Evolutionary conservation across 2,888 invertebrate genomes (phyloP).

Genomic region (Cerceris rybyensis): DNA sequence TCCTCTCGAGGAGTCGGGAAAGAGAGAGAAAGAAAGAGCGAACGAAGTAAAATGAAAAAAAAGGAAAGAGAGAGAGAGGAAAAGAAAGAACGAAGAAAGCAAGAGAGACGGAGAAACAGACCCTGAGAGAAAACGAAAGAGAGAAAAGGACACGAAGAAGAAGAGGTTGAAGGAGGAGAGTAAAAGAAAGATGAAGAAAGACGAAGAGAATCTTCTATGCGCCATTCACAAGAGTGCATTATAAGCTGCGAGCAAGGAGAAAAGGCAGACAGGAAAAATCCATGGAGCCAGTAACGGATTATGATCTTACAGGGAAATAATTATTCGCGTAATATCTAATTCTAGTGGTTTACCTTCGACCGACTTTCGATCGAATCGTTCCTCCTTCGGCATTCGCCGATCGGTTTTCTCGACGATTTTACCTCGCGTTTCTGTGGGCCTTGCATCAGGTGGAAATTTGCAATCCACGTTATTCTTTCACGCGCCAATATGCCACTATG

Average conservation of each 20-base stretch:
- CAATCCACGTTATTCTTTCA: too few relatives aligned
- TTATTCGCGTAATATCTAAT: slow-evolving; percentile 41
- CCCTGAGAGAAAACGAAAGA: background rate
- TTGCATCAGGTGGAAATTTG: too few relatives aligned
- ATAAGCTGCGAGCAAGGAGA: slow-evolving; percentile 26
- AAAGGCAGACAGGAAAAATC: slow-evolving; percentile 27
- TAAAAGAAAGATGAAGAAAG: slow-evolving; percentile 13
- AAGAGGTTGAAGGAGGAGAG: slow-evolving; percentile 4
- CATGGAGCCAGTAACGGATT: slow-evolving; percentile 21
- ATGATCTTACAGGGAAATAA: slow-evolving; percentile 40
- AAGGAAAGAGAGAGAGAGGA: slow-evolving; percentile 12
- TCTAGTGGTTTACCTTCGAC: slow-evolving; percentile 27
- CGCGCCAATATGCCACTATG: too few relatives aligned
- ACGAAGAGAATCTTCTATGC: slow-evolving; percentile 25
- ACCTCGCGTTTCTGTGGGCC: background rate
- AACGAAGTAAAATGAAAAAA: background rate
- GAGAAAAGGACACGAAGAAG: background rate
- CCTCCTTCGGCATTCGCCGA: background rate
- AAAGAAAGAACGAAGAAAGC: background rate
- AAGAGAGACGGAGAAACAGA: slow-evolving; percentile 15
- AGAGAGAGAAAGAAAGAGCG: slow-evolving; percentile 11
- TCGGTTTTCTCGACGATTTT: background rate
- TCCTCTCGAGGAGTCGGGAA: slow-evolving; percentile 2
- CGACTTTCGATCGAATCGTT: slow-evolving; percentile 4
- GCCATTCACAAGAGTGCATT: slow-evolving; percentile 38